Percentiles rank a stretch among this genome's conserved stretches.
phyloP scores from a whole-genome alignment of 64 coral and sea anemone genomes.

The Dendronephthya gigantea region DNA sequence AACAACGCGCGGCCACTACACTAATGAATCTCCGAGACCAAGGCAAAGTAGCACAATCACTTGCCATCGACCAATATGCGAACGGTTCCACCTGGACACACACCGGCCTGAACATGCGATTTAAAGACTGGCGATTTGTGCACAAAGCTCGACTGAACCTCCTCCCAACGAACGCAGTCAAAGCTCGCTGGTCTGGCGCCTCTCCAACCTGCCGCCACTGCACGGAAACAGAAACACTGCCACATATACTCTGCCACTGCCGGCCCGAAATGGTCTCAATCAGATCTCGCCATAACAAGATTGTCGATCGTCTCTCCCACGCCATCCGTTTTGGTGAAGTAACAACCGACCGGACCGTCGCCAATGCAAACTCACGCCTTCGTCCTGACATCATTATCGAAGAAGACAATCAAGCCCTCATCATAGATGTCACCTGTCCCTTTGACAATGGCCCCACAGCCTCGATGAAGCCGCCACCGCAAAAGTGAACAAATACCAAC shows the following conservation, averaged over 20 bases:
- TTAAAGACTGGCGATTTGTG: background rate
- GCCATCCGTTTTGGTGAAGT: background rate
- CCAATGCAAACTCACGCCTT: background rate
- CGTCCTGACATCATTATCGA: background rate
- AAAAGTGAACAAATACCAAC: background rate
- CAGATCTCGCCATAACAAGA: too few relatives aligned
- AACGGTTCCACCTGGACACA: background rate
- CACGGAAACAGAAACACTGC: too few relatives aligned
- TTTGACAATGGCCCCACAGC: background rate
- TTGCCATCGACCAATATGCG: background rate
- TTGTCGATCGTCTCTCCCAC: too few relatives aligned
- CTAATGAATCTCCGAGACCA: too few relatives aligned
- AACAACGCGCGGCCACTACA: too few relatives aligned
- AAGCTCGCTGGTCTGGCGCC: background rate
- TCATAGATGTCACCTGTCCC: background rate
- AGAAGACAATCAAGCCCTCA: background rate
- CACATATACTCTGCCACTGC: too few relatives aligned
- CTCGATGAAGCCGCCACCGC: background rate
- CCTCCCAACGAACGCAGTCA: background rate
- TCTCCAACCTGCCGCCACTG: background rate
- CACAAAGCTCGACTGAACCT: background rate
- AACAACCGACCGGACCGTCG: background rate
- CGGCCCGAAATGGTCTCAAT: too few relatives aligned
- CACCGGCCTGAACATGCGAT: background rate
- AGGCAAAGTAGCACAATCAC: too few relatives aligned